Evolutionary conservation across 92 coral and sea anemone species (phyloP), one percentile per base, ranked within the genome.

Genomic region (Epizoanthus ramosus): DNA sequence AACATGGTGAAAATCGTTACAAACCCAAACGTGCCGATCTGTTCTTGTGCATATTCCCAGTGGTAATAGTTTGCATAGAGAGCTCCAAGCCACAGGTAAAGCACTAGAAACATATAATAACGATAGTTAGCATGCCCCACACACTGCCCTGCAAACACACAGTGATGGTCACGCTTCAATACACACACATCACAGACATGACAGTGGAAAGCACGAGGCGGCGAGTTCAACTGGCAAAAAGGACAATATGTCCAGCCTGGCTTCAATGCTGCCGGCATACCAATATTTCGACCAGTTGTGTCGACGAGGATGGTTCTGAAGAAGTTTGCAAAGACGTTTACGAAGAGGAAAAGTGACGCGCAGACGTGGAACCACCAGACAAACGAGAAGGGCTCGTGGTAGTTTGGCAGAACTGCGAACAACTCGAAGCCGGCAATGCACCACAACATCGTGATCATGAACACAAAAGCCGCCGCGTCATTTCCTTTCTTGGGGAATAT

Each of bases 211-310:
- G 98, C 92, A 22, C 98, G 83, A 14, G 98, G 98, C 14, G 98
- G 98, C 14, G 98, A 74, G 73, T 96, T 96, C 25, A 89, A 84
- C 65, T 96, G 98, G 58, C 98, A 96, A 69, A 91, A 96, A 1
- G 98, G 98, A 25, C 98, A 96, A 71, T 96, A 96, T 1, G 90
- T 77, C 98, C 98, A 96, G 7, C 98, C 98, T 5, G 95, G 98
- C 86, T 96, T 96, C 73, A 96, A 64, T 6, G 89, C 96, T 3
- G 96, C 92, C 24, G 98, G 98, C 71, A 96, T 70, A 70, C 94
- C 97, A 14, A 94, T 89, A 64, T 83, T 83, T 14, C 91, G 91
- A 63, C 93, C 95, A 23, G 98, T 93, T 18, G 93, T 92, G 75
- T 96, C 98, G 12, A 97, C 94, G 47, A 84, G 73, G 80, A 96